Conservation (phyloP, 2,888 invertebrate species). For the Agrochola lota region DNA sequence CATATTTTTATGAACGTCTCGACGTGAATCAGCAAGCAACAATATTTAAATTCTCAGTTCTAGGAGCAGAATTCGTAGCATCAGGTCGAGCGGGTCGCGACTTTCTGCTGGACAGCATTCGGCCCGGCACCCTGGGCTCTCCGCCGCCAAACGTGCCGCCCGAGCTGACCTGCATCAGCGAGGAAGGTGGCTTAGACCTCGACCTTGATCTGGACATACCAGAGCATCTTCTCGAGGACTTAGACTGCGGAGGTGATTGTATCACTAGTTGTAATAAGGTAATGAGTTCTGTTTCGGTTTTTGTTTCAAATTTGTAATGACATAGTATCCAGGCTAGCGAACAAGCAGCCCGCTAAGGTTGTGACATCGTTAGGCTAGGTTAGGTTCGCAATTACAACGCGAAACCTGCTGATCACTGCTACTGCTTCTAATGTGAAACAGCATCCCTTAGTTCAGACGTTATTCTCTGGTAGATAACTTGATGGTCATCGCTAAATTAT, state of each 20-base stretch:
- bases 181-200: conserved; percentile 95
- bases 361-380: too few relatives aligned
- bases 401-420: neutral
- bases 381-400: neutral
- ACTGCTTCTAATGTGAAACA: neutral
- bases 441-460: neutral
- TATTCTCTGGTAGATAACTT: neutral
- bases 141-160: conserved; percentile 90
- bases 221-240: conserved; percentile 94
- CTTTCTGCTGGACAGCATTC: conserved; percentile 83
- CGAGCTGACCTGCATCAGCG: conserved; percentile 95
- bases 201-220: conserved; percentile 92
- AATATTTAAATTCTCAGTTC: conserved; percentile 73
- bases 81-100: conserved; percentile 86
- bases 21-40: neutral
- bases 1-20: neutral
- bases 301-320: neutral
- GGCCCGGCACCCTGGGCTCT: conserved; percentile 86
- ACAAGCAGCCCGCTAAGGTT: neutral
- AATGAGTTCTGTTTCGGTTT: conserved; percentile 7
- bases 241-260: conserved; percentile 95
- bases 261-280: conserved; percentile 96
- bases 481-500: neutral
- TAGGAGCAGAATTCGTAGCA: conserved; percentile 88
- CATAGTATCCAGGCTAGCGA: neutral